Percentiles rank a stretch among this genome's conserved stretches.
Evolutionary conservation across 2,888 invertebrate genomes (phyloP).

Genomic region (Sminthurinus aureus): DNA sequence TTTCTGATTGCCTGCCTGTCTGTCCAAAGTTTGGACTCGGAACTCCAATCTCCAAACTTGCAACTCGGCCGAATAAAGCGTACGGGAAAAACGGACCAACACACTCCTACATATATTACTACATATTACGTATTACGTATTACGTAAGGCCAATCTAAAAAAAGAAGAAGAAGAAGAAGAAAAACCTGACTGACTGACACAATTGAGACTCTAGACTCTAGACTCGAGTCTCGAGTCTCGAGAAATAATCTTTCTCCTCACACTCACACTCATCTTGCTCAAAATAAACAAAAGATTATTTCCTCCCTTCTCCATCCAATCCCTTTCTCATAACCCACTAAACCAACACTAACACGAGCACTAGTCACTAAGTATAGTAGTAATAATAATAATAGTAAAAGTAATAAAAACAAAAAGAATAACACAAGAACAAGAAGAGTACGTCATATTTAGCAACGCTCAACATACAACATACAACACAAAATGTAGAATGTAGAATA

Average conservation of each 20-base stretch:
- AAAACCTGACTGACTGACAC: background rate
- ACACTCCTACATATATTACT: background rate
- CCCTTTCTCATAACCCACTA: no score
- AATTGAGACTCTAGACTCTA: background rate
- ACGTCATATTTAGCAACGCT: no score
- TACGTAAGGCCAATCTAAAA: background rate
- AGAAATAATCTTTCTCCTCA: slow-evolving; percentile 26
- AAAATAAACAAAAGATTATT: slow-evolving; percentile 28
- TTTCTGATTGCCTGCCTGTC: background rate
- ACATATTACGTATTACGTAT: no score
- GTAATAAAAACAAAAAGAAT: no score
- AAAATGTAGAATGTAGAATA: no score
- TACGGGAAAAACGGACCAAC: background rate
- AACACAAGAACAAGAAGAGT: no score
- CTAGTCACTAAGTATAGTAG: no score
- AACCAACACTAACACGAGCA: no score
- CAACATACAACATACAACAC: no score
- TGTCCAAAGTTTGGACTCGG: background rate
- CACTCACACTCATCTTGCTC: slow-evolving; percentile 26
- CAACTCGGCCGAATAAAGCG: no score
- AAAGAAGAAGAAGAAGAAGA: slow-evolving; percentile 6
- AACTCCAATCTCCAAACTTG: background rate
- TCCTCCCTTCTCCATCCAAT: background rate
- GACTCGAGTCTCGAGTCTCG: slow-evolving; percentile 1
- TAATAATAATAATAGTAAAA: no score